Base-by-base conservation (phyloP, 2,113 vertebrate genomes). In the Stictonetta naevosa region DNA sequence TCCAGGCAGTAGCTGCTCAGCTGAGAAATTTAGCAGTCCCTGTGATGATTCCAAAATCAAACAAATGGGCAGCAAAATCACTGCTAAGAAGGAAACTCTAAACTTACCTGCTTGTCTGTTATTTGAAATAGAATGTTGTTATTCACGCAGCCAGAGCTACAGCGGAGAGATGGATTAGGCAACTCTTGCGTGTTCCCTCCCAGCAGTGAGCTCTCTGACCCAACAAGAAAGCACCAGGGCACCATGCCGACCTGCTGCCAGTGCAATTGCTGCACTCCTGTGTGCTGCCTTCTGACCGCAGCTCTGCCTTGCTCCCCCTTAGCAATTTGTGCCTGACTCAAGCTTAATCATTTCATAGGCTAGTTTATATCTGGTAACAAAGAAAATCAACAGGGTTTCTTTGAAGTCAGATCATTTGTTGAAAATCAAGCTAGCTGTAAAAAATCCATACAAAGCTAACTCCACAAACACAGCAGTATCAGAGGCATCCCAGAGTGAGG, bases 341-440 rank as follows among this genome's bases (percentile, higher is more conserved):
- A 44, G 28, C 44, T 83, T 66, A 91, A 66, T 81, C 63, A 67
- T 36, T 77, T 88, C 83, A 36, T 13, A 34, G 72, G 14, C 59
- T 88, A 67, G 42, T 33, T 67, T 67, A n/a, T 36, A 25, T 81
- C 84, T 78, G 52, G 59, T 40, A 92, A 50, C 80, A 77, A 88
- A 83, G 59, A n/a, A 52, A 59, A 74, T 42, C 83, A 75, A 55
- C 23, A 62, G 79, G 40, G 59, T 40, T 88, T 62, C 72, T 86
- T 73, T 86, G 90, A 86, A 90, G 67, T 69, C 31, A 67, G 63
- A 53, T 33, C 59, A 92, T 36, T 83, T 71, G 59, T 21, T 86
- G 86, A 69, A 76, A 83, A 86, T 31, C 58, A 74, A 81, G 21
- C 33, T 20, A 83, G 76, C 46, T 92, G 46, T 22, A 56, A 83